Evolutionary conservation across 2,113 vertebrate species (phyloP).

Genomic region (Cephalopterus ornatus): DNA sequence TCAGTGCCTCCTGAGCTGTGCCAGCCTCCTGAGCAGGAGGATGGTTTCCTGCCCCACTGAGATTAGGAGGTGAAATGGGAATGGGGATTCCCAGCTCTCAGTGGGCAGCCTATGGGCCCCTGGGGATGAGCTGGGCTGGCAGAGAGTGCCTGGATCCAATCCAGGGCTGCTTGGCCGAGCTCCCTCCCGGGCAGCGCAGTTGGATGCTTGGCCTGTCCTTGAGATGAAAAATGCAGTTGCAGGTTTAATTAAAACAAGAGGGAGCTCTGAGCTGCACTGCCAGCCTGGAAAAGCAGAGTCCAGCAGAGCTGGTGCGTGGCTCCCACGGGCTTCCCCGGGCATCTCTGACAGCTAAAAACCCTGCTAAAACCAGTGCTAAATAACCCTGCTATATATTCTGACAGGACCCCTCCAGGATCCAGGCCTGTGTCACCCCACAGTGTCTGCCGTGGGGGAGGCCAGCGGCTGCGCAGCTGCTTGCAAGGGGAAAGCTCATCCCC

Average conservation of each 20-base stretch:
- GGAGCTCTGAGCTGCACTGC: accelerated
- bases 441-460: not conserved
- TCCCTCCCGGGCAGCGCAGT: accelerated
- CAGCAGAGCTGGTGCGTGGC: not conserved
- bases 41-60: not conserved
- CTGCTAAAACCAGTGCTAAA: not conserved
- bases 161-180: not conserved
- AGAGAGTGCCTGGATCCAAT: not conserved
- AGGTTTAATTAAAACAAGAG: slow-evolving; percentile 39
- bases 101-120: accelerated
- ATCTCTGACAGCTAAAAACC: not conserved
- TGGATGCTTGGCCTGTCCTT: not conserved
- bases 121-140: accelerated
- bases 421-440: not conserved
- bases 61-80: not conserved
- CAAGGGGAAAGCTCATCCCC: not conserved
- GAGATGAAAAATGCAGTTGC: slow-evolving; percentile 6
- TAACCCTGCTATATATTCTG: not conserved
- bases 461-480: not conserved
- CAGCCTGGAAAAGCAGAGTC: not conserved
- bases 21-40: not conserved
- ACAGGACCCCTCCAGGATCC: not conserved
- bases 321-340: not conserved
- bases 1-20: accelerated
- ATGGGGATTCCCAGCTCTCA: not conserved